Conservation (phyloP, 2,797 vertebrate species). For the Pampus argenteus region DNA sequence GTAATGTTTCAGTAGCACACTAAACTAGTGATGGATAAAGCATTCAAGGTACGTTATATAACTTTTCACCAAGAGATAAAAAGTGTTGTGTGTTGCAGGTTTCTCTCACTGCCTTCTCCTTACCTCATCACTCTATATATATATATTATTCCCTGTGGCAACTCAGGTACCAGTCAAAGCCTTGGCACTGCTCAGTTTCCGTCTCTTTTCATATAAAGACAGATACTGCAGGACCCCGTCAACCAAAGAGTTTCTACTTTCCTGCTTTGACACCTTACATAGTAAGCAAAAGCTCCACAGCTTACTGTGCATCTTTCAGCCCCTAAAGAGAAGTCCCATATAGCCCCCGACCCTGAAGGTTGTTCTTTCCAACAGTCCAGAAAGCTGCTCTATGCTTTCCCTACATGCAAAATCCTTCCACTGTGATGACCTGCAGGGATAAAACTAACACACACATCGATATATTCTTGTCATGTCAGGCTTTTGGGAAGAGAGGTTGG, state of each 20-base stretch:
- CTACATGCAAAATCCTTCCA: slow-evolving; percentile 14
- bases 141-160: not conserved
- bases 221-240: not conserved
- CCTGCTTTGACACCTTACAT: not conserved
- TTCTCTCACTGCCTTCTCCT: not conserved
- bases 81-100: not conserved
- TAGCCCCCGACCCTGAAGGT: not conserved
- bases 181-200: not conserved
- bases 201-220: not conserved
- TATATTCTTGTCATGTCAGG: slow-evolving; percentile 30
- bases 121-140: slow-evolving; percentile 7
- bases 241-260: not conserved
- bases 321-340: slow-evolving; percentile 12
- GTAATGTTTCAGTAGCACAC: slow-evolving; percentile 6
- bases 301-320: slow-evolving; percentile 12
- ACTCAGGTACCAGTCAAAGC: not conserved
- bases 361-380: not conserved
- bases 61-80: slow-evolving; percentile 37
- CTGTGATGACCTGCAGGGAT: slow-evolving; percentile 18
- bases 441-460: slow-evolving; percentile 6
- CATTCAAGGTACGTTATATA: slow-evolving; percentile 28
- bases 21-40: slow-evolving; percentile 9
- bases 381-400: not conserved
- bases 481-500: slow-evolving; percentile 1
- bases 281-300: slow-evolving; percentile 6